A percentile compares a stretch with the other conserved stretches of the same genome.
Evolutionary conservation across 2,888 invertebrate species (phyloP).

Genomic region (Anticlea derivata): DNA sequence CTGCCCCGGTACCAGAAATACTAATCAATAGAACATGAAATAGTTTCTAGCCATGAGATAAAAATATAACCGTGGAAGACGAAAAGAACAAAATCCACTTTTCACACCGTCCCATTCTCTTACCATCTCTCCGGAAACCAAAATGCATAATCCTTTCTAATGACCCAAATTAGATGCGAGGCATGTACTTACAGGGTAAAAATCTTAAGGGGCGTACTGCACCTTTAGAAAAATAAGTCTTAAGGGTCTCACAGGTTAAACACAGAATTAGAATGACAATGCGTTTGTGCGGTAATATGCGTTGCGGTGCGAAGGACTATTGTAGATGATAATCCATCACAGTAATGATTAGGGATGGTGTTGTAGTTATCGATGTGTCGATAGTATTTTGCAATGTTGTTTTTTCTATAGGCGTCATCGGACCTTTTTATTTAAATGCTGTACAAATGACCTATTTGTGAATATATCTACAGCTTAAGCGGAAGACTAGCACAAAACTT

Average conservation of each 20-base stretch:
- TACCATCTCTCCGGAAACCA: constrained; percentile 36
- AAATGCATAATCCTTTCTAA: constrained; percentile 44
- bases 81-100: too few relatives aligned
- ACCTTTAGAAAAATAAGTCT: constrained; percentile 33
- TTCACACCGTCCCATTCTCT: too few relatives aligned
- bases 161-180: constrained; percentile 46
- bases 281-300: constrained; percentile 69
- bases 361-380: background rate
- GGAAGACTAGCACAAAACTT: too few relatives aligned
- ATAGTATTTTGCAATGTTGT: too few relatives aligned
- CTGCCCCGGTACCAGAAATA: too few relatives aligned
- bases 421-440: too few relatives aligned
- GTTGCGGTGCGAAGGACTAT: constrained; percentile 74
- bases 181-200: constrained; percentile 41
- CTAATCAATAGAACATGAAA: too few relatives aligned
- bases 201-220: constrained; percentile 17
- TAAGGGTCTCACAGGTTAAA: constrained; percentile 70
- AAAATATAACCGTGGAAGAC: too few relatives aligned
- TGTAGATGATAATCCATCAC: constrained; percentile 73
- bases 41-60: too few relatives aligned
- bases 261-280: constrained; percentile 77
- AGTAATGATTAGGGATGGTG: constrained; percentile 47
- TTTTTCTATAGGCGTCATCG: too few relatives aligned
- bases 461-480: too few relatives aligned
- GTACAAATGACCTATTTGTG: too few relatives aligned